Evolutionary conservation across 2,888 invertebrate species (phyloP).

Genomic region (Scaptomyza flava): DNA sequence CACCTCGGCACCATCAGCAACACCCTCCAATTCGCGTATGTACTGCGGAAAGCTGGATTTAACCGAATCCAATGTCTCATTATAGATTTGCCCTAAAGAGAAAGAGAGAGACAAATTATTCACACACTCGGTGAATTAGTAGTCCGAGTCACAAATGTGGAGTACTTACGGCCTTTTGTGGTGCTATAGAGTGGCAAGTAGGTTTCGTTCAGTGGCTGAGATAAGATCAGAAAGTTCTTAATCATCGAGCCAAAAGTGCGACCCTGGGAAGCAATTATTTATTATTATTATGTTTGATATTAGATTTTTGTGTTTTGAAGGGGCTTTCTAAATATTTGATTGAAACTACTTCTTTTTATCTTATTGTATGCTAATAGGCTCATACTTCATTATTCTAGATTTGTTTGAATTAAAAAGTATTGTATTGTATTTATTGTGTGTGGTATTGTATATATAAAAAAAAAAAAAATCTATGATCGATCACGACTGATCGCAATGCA

Average conservation of each 20-base stretch:
- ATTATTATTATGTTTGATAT: background rate
- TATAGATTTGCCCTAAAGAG: slow-evolving; percentile 86
- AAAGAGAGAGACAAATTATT: slow-evolving; percentile 1
- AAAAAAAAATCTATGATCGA: slow-evolving; percentile 57
- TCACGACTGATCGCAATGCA: slow-evolving; percentile 67
- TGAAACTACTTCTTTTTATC: background rate
- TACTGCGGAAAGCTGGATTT: slow-evolving; percentile 92
- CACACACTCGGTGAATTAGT: background rate
- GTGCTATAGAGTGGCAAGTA: slow-evolving; percentile 91
- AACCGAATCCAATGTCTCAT: slow-evolving; percentile 89
- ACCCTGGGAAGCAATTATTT: slow-evolving; percentile 86
- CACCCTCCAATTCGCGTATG: slow-evolving; percentile 91
- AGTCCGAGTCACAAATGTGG: background rate
- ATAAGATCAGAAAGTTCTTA: slow-evolving; percentile 87
- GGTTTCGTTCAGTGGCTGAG: slow-evolving; percentile 87
- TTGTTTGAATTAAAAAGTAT: slow-evolving; percentile 1
- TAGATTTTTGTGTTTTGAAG: background rate
- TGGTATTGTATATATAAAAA: background rate
- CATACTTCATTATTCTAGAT: background rate
- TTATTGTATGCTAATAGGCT: slow-evolving; percentile 17
- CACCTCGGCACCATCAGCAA: slow-evolving; percentile 93
- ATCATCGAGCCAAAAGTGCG: slow-evolving; percentile 91
- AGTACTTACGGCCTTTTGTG: slow-evolving; percentile 86
- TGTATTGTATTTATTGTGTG: background rate
- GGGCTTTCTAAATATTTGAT: slow-evolving; percentile 31